A percentile compares a stretch with the other conserved stretches of the same genome.
Conservation (phyloP, 2,113 vertebrate genomes). For the Calcarius ornatus region DNA sequence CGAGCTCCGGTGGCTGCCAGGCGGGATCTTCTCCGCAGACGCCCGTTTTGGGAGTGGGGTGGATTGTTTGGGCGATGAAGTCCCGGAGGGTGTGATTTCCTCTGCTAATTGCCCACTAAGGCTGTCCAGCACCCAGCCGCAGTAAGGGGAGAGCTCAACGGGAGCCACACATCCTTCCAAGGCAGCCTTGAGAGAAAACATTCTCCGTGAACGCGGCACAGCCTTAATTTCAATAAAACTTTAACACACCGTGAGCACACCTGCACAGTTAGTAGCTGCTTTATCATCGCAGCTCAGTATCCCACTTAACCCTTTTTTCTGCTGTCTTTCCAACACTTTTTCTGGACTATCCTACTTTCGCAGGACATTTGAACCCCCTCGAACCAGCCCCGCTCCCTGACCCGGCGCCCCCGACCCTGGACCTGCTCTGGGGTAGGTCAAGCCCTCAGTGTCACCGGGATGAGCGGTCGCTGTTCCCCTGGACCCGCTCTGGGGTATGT, state of each 20-base stretch:
- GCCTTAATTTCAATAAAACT: neutral
- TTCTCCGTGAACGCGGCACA: rapidly evolving
- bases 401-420: neutral
- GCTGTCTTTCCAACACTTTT: neutral
- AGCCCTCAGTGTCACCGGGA: neutral
- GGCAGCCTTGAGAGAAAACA: conserved; percentile 49
- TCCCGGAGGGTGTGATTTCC: neutral
- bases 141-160: conserved; percentile 65
- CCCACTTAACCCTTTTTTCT: rapidly evolving
- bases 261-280: neutral
- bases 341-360: neutral
- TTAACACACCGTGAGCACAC: rapidly evolving
- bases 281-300: rapidly evolving
- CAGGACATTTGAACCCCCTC: neutral
- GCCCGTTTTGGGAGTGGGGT: neutral
- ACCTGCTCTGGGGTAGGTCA: neutral
- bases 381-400: neutral
- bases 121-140: conserved; percentile 74
- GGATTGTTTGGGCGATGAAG: neutral
- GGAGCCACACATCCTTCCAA: conserved; percentile 63
- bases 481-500: too few relatives aligned
- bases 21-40: neutral
- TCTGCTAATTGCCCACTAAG: neutral
- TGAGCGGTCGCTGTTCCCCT: neutral
- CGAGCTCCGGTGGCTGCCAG: neutral